phyloP scores from a whole-genome alignment of 2,113 vertebrate genomes.

The Dasyurus viverrinus region DNA sequence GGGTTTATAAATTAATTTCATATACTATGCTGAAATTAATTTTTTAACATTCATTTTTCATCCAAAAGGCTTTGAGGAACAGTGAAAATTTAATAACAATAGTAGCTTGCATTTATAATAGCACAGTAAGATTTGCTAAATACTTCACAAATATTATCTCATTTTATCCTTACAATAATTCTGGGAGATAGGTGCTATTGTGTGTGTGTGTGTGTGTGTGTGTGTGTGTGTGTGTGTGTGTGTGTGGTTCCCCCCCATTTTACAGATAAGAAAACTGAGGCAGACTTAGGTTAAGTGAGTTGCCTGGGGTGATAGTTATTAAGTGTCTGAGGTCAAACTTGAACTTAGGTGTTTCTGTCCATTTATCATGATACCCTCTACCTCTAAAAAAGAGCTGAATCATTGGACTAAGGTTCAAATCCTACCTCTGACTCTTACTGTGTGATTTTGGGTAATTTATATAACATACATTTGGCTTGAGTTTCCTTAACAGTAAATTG shows the following conservation, averaged over 20 bases:
- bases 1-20: not conserved
- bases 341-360: not conserved
- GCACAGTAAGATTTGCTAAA: not conserved
- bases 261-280: not conserved
- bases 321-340: not conserved
- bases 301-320: not conserved
- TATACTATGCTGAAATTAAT: not conserved
- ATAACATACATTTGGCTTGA: not conserved
- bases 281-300: not conserved
- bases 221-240: too few species aligned
- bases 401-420: not conserved
- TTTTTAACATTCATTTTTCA: not conserved
- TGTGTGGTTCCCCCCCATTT: not conserved
- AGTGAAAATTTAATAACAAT: not conserved
- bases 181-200: not conserved
- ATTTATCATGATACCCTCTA: not conserved
- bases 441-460: not conserved
- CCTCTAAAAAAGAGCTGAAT: not conserved
- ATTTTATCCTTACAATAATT: not conserved
- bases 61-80: not conserved
- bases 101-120: not conserved
- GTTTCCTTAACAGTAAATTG: not conserved
- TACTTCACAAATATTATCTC: not conserved
- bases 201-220: too few species aligned
- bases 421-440: not conserved